Conservation (phyloP, 1,140 invertebrate species). For the Drosophila subobscura region DNA sequence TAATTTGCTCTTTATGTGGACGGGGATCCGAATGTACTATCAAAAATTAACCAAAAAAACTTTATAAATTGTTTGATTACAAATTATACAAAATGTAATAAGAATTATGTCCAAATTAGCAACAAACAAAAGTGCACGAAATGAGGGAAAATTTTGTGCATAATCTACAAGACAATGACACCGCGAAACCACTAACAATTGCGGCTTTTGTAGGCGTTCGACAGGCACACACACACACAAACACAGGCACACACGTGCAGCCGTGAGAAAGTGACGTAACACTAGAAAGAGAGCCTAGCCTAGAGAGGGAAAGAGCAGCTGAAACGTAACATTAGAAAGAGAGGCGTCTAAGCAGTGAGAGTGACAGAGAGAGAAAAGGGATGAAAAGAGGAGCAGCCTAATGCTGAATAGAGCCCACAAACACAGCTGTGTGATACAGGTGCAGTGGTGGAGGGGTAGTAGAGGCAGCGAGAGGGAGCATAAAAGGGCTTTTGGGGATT, state of each 20-base stretch:
- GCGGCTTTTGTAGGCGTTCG: constrained; percentile 46
- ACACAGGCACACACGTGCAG: constrained; percentile 59
- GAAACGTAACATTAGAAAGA: constrained; percentile 7
- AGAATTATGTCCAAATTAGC: neutral
- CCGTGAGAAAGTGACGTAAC: constrained; percentile 80
- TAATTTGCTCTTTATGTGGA: too few species aligned
- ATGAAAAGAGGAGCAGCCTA: constrained; percentile 9
- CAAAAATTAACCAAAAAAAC: too few species aligned
- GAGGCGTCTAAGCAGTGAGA: neutral
- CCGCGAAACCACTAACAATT: constrained; percentile 36
- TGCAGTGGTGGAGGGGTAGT: constrained; percentile 26
- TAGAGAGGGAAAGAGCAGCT: constrained; percentile 21
- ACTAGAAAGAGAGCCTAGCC: constrained; percentile 60
- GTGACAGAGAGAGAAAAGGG: neutral
- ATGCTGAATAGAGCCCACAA: constrained; percentile 51
- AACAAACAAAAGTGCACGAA: constrained; percentile 11
- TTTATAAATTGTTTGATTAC: neutral
- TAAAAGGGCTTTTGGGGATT: constrained; percentile 11
- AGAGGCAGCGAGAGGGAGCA: too few species aligned
- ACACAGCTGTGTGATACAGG: constrained; percentile 49
- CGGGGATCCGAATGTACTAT: too few species aligned
- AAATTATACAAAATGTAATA: constrained; percentile 5
- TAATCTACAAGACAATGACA: constrained; percentile 70
- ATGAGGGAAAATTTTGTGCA: constrained; percentile 38
- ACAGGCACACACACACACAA: constrained; percentile 34